Percentiles rank a stretch among this genome's conserved stretches.
phyloP scores from a whole-genome alignment of 2,797 vertebrate species.

The Pseudomugil tenellus region DNA sequence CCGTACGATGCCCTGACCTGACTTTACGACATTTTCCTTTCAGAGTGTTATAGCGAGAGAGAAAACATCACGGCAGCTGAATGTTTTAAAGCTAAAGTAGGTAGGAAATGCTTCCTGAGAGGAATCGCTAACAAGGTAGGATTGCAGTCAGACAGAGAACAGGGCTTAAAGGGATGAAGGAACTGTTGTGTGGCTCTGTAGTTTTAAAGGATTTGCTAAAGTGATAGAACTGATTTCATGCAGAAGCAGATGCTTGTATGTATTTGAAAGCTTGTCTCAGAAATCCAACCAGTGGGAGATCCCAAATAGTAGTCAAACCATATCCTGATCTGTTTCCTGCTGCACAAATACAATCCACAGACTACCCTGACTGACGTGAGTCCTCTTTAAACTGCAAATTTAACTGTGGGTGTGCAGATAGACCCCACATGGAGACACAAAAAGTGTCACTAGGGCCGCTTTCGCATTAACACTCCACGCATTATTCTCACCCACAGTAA shows the following conservation, averaged over 20 bases:
- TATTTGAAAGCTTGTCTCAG: slow-evolving; percentile 18
- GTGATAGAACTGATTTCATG: slow-evolving; percentile 41
- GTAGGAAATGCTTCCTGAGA: slow-evolving; percentile 22
- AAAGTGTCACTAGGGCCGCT: neutral
- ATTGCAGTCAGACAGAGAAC: slow-evolving; percentile 25
- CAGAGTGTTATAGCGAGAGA: slow-evolving; percentile 15
- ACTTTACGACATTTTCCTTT: slow-evolving; percentile 47
- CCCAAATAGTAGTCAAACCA: neutral
- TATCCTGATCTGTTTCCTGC: neutral
- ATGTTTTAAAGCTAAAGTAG: slow-evolving; percentile 18
- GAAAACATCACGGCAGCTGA: slow-evolving; percentile 17
- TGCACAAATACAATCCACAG: neutral
- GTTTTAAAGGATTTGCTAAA: slow-evolving; percentile 22
- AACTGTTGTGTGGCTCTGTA: neutral
- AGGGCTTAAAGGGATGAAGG: slow-evolving; percentile 32
- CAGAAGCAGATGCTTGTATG: slow-evolving; percentile 38
- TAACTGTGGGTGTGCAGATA: slow-evolving; percentile 4
- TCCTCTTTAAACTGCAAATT: neutral
- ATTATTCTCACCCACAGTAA: slow-evolving; percentile 4
- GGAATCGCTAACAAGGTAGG: slow-evolving; percentile 27
- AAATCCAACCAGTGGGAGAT: neutral
- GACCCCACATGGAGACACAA: neutral
- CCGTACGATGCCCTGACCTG: slow-evolving; percentile 17
- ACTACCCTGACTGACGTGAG: neutral
- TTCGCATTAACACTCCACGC: slow-evolving; percentile 8